Evolutionary conservation across 2,797 vertebrate genomes (phyloP), one percentile per base, ranked within the genome.

Genomic region (Eptatretus atami): DNA sequence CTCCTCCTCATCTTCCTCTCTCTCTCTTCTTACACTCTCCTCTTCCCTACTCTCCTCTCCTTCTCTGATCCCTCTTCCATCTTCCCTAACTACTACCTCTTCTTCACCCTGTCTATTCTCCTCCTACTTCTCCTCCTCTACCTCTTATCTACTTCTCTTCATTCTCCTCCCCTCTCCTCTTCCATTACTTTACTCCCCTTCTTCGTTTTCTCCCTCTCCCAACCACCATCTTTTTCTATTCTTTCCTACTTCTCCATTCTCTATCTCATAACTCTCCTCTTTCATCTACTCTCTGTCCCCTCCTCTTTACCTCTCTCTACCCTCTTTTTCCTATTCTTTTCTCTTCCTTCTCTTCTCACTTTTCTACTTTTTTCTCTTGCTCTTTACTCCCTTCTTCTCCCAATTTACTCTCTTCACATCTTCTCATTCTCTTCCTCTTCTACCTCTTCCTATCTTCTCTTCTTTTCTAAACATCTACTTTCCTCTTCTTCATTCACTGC

Each of bases 361-460:
- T 12, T 14, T 13, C 53, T 52, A 19, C 52, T 19, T 53, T 24
- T 55, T 10, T 55, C 64, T 65, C 54, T 52, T 65, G 65, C 14
- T 63, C 64, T 15, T 3, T 1, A 53, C 14, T 25, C 12, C 64
- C 65, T 63, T 52, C 1, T 11, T 67, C 61, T 67, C 64, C 53
- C 6, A n/a, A 19, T 53, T 64, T 66, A 53, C 66, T 66, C 64
- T 52, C 67, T 67, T 64, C 66, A 19, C 3, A 11, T 1, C 64
- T 14, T 15, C 60, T 64, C 6, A 12, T 10, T 10, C 19, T 15
- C 66, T 68, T 67, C 54, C 52, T 1, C 4, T 63, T 63, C 65
- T 64, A 67, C 65, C 68, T 69, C 73, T 71, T 70, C 66, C 65
- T 70, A 69, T 71, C 71, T 71, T 76, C 73, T 73, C 69, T 54